phyloP scores from a whole-genome alignment of 1,140 invertebrate species.

The Hycleus phaleratus region DNA sequence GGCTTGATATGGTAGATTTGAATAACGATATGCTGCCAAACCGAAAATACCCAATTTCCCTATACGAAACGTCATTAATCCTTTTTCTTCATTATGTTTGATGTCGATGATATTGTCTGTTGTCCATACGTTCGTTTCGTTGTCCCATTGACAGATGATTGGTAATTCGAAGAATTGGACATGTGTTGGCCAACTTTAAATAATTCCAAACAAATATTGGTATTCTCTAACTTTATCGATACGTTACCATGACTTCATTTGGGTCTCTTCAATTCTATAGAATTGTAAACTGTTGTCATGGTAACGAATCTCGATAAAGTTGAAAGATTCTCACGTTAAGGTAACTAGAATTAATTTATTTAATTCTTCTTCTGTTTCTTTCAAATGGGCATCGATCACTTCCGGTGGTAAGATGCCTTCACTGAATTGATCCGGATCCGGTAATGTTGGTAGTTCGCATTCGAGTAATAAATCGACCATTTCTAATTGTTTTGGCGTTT shows the following conservation, averaged over 20 bases:
- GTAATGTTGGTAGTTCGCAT: constrained; percentile 48
- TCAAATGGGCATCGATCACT: constrained; percentile 72
- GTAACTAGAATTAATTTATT: constrained; percentile 63
- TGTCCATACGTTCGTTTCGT: constrained; percentile 54
- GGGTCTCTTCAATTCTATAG: too few species aligned
- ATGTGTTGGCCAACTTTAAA: constrained; percentile 57
- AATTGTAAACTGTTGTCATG: too few species aligned
- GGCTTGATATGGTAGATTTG: constrained; percentile 75
- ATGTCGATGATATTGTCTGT: constrained; percentile 70
- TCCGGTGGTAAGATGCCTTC: constrained; percentile 55
- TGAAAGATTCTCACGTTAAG: constrained; percentile 51
- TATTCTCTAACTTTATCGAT: too few species aligned
- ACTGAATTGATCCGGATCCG: constrained; percentile 43
- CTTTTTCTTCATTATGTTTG: constrained; percentile 77
- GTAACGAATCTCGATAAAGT: too few species aligned
- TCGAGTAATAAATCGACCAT: constrained; percentile 59
- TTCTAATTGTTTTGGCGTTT: constrained; percentile 56
- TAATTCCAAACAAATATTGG: background rate
- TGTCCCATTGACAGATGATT: constrained; percentile 68
- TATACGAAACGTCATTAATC: constrained; percentile 64
- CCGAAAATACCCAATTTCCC: constrained; percentile 68
- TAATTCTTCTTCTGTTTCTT: constrained; percentile 62
- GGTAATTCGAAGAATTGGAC: constrained; percentile 80
- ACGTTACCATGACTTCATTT: too few species aligned
- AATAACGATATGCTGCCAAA: constrained; percentile 63